Evolutionary conservation across 2,888 invertebrate species (phyloP).

Genomic region (Pimpla rufipes): DNA sequence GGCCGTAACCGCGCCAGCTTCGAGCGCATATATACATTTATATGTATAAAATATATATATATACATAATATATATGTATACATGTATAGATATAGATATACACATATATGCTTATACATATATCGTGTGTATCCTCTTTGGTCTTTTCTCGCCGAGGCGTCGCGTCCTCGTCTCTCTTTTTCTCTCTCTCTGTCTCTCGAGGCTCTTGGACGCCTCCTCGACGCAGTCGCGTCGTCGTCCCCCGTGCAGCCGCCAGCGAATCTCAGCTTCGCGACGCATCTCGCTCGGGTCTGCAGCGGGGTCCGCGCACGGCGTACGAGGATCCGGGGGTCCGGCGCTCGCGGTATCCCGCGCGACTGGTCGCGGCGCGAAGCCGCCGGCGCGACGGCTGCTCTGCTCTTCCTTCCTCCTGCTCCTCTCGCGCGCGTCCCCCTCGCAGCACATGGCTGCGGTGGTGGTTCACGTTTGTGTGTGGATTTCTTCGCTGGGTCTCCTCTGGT

Average conservation of each 20-base stretch:
- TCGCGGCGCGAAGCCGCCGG: slow-evolving; percentile 50
- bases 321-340: slow-evolving; percentile 8
- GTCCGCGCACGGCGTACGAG: not conserved
- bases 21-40: slow-evolving; percentile 31
- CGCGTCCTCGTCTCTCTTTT: not conserved
- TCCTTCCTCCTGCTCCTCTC: slow-evolving; percentile 40
- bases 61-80: too few species aligned
- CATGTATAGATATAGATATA: too few species aligned
- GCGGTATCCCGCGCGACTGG: slow-evolving; percentile 3
- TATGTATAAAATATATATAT: too few species aligned
- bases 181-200: too few species aligned
- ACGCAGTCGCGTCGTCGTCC: too few species aligned
- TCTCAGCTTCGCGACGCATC: not conserved
- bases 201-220: too few species aligned
- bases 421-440: slow-evolving; percentile 18
- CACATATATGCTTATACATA: too few species aligned
- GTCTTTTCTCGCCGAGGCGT: too few species aligned
- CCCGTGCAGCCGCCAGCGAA: not conserved
- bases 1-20: slow-evolving; percentile 48
- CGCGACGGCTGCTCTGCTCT: slow-evolving; percentile 50
- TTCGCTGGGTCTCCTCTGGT: too few species aligned
- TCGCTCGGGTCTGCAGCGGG: too few species aligned
- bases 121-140: too few species aligned
- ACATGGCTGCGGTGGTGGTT: slow-evolving; percentile 9
- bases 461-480: slow-evolving; percentile 3